These are phyloP conservation scores for Rotaria macrura DNA, from an alignment of 2,888 invertebrate species.

Conservation along the genomic window DNA sequence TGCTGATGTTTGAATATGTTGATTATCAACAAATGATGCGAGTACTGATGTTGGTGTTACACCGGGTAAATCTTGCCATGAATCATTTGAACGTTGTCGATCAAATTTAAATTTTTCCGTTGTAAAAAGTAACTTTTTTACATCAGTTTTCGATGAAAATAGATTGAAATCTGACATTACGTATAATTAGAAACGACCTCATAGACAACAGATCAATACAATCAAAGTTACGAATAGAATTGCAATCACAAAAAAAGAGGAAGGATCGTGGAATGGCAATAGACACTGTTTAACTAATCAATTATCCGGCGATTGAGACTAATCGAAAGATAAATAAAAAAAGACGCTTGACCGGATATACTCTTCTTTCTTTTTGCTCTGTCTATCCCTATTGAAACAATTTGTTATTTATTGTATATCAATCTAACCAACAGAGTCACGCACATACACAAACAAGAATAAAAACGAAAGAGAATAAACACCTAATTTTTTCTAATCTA, in stretches of 20 bases:
- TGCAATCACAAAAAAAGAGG: not conserved
- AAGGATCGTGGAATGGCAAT: not conserved
- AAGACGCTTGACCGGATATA: not conserved
- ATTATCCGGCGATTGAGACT: not conserved
- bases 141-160: not conserved
- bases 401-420: not conserved
- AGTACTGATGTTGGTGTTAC: not conserved
- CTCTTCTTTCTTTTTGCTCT: not conserved
- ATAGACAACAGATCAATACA: not conserved
- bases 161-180: not conserved
- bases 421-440: not conserved
- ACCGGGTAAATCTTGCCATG: conserved; percentile 13
- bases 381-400: not conserved
- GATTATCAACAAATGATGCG: not conserved
- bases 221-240: not conserved
- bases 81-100: not conserved
- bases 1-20: not conserved
- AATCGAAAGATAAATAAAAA: not conserved
- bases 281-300: not conserved
- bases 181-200: not conserved
- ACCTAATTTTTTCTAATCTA: not conserved
- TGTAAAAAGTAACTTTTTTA: not conserved
- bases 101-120: not conserved
- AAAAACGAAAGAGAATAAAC: not conserved
- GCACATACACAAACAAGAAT: not conserved